Percentiles rank a stretch among this genome's conserved stretches.
Evolutionary conservation across 2,797 vertebrate species (phyloP).

Genomic region (Setipinna tenuifilis): DNA sequence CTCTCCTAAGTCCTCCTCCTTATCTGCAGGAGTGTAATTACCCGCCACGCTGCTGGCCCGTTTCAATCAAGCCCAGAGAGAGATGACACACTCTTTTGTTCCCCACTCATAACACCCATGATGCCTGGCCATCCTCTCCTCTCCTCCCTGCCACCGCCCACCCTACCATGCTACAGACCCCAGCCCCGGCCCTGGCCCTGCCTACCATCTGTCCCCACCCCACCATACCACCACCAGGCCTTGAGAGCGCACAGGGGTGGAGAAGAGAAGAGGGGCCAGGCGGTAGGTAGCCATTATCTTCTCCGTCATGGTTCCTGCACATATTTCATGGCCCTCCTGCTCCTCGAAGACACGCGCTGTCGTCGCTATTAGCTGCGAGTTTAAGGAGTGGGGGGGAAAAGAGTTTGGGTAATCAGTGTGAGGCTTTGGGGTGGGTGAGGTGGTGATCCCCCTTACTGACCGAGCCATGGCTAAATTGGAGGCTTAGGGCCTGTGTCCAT

Average conservation of each 20-base stretch:
- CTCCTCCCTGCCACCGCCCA: conserved; percentile 48
- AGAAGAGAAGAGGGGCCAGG: conserved; percentile 36
- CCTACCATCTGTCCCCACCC: conserved; percentile 48
- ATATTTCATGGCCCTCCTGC: conserved; percentile 71
- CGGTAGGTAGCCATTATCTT: conserved; percentile 68
- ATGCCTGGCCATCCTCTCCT: conserved; percentile 62
- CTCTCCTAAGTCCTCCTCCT: conserved; percentile 45
- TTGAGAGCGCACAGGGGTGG: conserved; percentile 51
- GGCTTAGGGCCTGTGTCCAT: too few relatives aligned
- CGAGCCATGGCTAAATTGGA: conserved; percentile 40
- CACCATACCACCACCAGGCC: conserved; percentile 44
- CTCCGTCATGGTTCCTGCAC: conserved; percentile 77
- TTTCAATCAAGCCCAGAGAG: conserved; percentile 59
- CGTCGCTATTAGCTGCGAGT: conserved; percentile 62
- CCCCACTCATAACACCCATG: conserved; percentile 62
- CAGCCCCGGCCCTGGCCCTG: conserved; percentile 35
- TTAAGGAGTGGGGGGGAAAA: conserved; percentile 50
- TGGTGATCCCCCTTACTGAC: conserved; percentile 51
- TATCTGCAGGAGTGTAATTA: conserved; percentile 61
- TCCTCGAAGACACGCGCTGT: background rate
- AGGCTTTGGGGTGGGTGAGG: conserved; percentile 59
- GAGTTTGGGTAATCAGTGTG: conserved; percentile 63
- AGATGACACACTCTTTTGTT: conserved; percentile 65
- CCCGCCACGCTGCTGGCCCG: conserved; percentile 57
- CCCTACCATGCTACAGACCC: conserved; percentile 4